Evolutionary conservation across 2,113 vertebrate genomes (phyloP), one percentile per base, ranked within the genome.

Genomic region (Chloebia gouldiae): DNA sequence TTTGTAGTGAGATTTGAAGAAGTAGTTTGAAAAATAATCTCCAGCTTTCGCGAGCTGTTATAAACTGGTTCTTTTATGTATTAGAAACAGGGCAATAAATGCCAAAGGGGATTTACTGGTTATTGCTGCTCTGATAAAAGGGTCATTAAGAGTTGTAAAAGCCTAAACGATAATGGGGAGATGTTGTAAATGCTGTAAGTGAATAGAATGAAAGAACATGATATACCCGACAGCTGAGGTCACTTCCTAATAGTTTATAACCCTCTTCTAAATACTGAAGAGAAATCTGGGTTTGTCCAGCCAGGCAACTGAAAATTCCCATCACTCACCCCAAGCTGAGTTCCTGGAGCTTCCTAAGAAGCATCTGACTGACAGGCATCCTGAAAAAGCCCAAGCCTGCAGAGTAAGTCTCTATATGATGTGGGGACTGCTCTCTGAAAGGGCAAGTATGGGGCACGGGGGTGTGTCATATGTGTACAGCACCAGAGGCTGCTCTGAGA

Each of bases 81-180:
- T 95, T 86, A 95, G 57, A 94, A 68, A 83, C 60, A 57, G 49
- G 86, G 93, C 72, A 96, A 80, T 97, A 96, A 96, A 95, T 90
- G 88, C 81, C 93, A 93, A 66, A 85, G 88, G 49, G 83, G 88
- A 96, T 96, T 97, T 97, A 97, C 71, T 88, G 86, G 78, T 91
- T 94, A 95, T 92, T 94, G 95, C 94, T 90, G 72, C 57, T 72
- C 90, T 95, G 93, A 96, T 97, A 96, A 97, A 96, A 95, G 92
- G 92, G 88, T 96, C 93, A 91, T 95, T 96, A 96, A 83, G 92
- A 86, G 88, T 72, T 93, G 90, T 97, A 97, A 97, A 97, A 95
- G 85, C 93, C 92, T 88, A 94, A 97, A 94, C 0, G 77, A 92
- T 97, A 96, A 96, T 97, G 95, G 90, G 81, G 87, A 93, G 93